Conservation (phyloP, 2,888 invertebrate genomes). For the Clostera curtula region DNA sequence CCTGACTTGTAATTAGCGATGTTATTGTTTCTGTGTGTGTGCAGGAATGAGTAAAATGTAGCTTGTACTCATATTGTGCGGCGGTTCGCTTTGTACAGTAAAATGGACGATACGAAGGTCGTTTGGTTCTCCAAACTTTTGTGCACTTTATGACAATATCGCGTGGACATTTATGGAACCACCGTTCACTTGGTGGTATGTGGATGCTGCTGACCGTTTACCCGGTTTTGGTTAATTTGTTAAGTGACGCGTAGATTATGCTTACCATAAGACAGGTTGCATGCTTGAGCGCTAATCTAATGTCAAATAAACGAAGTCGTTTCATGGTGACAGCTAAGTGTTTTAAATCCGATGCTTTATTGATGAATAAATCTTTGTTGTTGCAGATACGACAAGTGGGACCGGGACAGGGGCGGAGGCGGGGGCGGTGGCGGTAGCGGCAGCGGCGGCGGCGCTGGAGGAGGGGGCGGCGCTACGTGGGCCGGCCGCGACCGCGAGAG, state of each 20-base stretch:
- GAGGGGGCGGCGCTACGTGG: slow-evolving; percentile 39
- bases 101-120: slow-evolving; percentile 7
- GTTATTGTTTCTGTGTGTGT: slow-evolving; percentile 14
- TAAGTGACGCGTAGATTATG: too few species aligned
- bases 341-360: background rate
- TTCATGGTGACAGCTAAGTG: slow-evolving; percentile 2
- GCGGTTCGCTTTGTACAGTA: slow-evolving; percentile 11
- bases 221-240: too few species aligned
- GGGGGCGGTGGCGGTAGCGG: slow-evolving; percentile 39
- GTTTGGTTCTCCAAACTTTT: too few species aligned
- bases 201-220: too few species aligned
- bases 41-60: slow-evolving; percentile 13
- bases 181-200: too few species aligned
- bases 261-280: too few species aligned
- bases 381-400: slow-evolving; percentile 71
- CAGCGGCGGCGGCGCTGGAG: slow-evolving; percentile 26
- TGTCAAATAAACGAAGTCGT: too few species aligned
- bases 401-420: slow-evolving; percentile 57
- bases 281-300: too few species aligned
- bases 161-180: too few species aligned
- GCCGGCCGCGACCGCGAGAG: slow-evolving; percentile 79
- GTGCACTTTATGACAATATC: too few species aligned
- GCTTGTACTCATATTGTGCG: slow-evolving; percentile 8
- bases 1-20: slow-evolving; percentile 10
- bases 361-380: slow-evolving; percentile 12